These are phyloP conservation scores for Puntigrus tetrazona DNA, from an alignment of 2,113 vertebrate genomes.

Conservation along the genomic window DNA sequence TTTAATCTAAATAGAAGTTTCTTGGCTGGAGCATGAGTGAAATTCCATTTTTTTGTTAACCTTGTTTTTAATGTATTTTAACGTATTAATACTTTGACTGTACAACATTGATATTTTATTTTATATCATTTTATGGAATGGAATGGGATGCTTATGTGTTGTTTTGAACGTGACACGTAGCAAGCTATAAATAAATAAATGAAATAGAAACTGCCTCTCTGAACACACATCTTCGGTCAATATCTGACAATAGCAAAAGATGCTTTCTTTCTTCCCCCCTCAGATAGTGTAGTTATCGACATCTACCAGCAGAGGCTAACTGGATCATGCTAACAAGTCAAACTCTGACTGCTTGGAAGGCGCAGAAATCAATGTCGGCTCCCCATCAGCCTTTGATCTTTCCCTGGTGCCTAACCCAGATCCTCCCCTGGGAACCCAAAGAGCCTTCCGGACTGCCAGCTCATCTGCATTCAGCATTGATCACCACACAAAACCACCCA, in stretches of 20 bases:
- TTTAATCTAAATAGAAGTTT: neutral
- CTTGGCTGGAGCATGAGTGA: neutral
- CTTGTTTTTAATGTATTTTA: neutral
- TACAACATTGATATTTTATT: too few relatives aligned
- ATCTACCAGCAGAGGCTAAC: slow-evolving; percentile 11
- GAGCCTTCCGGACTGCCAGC: neutral
- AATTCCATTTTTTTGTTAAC: neutral
- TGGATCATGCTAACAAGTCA: slow-evolving; percentile 16
- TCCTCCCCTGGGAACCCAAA: slow-evolving; percentile 5
- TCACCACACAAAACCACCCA: slow-evolving; percentile 42
- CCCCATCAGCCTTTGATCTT: slow-evolving; percentile 27
- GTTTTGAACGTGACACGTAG: too few relatives aligned
- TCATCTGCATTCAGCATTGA: slow-evolving; percentile 46
- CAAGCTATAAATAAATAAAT: too few relatives aligned
- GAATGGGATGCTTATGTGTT: too few relatives aligned
- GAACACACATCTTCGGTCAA: neutral
- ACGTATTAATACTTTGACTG: neutral
- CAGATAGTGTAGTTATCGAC: neutral
- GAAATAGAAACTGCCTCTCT: too few relatives aligned
- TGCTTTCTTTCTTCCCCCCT: neutral
- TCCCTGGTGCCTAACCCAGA: slow-evolving; percentile 26
- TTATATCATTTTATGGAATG: too few relatives aligned
- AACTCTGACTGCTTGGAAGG: neutral
- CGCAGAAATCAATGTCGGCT: slow-evolving; percentile 12
- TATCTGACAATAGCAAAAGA: neutral